phyloP scores from a whole-genome alignment of 2,113 vertebrate genomes.

The Vombatus ursinus region DNA sequence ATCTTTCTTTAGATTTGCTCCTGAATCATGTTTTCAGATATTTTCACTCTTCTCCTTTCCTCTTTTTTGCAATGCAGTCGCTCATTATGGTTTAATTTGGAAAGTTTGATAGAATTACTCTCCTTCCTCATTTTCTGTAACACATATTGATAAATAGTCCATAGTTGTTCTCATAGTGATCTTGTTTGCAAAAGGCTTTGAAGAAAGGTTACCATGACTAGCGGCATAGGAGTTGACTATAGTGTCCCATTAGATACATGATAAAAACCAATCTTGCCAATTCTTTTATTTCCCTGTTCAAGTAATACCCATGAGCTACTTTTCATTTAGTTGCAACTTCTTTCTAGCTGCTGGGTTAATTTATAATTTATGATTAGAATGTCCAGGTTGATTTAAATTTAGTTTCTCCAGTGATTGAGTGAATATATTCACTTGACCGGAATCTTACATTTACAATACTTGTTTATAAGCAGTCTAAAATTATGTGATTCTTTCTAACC shows the following conservation, averaged over 20 bases:
- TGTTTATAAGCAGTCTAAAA: background rate
- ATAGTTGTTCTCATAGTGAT: background rate
- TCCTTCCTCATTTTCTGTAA: background rate
- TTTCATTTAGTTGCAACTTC: background rate
- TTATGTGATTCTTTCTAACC: background rate
- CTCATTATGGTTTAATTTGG: background rate
- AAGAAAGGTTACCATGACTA: background rate
- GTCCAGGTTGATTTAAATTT: background rate
- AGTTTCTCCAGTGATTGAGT: background rate
- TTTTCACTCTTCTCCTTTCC: background rate
- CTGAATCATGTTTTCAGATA: background rate
- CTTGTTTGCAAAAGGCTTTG: background rate
- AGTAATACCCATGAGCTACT: background rate
- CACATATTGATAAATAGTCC: background rate
- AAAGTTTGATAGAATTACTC: background rate
- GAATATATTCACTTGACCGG: background rate
- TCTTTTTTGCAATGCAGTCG: background rate
- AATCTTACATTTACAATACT: background rate
- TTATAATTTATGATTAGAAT: background rate
- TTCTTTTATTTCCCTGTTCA: background rate
- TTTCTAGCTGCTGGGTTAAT: background rate
- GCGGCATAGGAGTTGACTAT: background rate
- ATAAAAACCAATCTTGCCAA: background rate
- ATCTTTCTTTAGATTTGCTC: background rate
- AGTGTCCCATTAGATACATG: background rate